Evolutionary conservation across 2,888 invertebrate genomes (phyloP), one percentile per base, ranked within the genome.

Genomic region (Limnephilus rhombicus): DNA sequence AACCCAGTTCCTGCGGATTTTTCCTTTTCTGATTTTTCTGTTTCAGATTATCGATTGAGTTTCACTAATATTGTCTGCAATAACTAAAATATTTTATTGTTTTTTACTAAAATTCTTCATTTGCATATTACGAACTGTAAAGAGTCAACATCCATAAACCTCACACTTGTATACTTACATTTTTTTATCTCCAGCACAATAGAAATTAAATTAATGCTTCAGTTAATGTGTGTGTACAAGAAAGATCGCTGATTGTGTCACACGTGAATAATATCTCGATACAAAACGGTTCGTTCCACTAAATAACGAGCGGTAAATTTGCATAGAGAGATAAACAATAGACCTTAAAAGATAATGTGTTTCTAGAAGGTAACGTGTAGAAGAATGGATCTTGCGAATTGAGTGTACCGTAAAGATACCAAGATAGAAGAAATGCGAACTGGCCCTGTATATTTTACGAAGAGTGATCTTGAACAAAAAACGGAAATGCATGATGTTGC

Each of bases 311-410:
- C 82, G 49, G 68, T 31, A 85, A 80, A 92, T 92, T 90, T 91
- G 82, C 92, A 91, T 90, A 90, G 41, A 37, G 68, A 85, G 81
- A 92, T 90, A 92, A 90, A 92, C 92, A 92, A 92, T 91, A 85
- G 92, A 85, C 15, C 68, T 90, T 90, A 89, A 89, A 91, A 92
- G 86, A 85, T 91, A 89, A 89, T 91, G 85, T 91, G 85, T 68
- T 85, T 89, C 85, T 80, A 91, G 68, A 89, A 34, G 89, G 89
- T 18, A 68, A 80, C 18, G 29, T 15, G 13, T 49, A 87, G 91
- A 91, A 91, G 86, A 91, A 91, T 87, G 87, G n/a, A 68, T 68
- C 24, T 68, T n/a, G 68, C 68, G 24, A 68, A 68, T 68, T 68
- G 7, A 24, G 7, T 68, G n/a, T 68, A 68, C 68, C 68, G 68